phyloP scores from a whole-genome alignment of 2,797 vertebrate species.

The Salmo trutta region DNA sequence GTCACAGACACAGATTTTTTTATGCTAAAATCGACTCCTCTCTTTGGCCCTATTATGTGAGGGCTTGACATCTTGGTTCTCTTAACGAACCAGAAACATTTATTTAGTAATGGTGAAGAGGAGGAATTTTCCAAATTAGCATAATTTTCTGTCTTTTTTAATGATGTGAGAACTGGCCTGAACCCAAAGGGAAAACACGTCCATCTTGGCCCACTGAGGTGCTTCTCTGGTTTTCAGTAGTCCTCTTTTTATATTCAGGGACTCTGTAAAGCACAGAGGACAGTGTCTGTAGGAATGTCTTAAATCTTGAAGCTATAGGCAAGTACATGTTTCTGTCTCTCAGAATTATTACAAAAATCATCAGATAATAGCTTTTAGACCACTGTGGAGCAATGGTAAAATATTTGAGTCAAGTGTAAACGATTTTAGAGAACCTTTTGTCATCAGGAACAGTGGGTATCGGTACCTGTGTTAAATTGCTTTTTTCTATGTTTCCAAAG shows the following conservation, averaged over 20 bases:
- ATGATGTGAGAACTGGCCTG: constrained; percentile 13
- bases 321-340: not conserved
- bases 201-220: constrained; percentile 12
- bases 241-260: not conserved
- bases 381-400: too few relatives aligned
- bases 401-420: too few relatives aligned
- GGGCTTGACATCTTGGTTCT: constrained; percentile 58
- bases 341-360: not conserved
- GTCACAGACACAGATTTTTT: constrained; percentile 45
- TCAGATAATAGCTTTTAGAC: too few relatives aligned
- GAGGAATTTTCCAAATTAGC: constrained; percentile 47
- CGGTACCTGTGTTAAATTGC: not conserved
- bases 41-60: constrained; percentile 44
- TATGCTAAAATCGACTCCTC: constrained; percentile 59
- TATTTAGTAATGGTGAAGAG: constrained; percentile 50
- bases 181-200: constrained; percentile 7
- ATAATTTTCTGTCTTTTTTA: constrained; percentile 30
- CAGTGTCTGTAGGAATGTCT: too few relatives aligned
- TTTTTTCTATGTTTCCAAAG: not conserved
- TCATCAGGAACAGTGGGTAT: not conserved
- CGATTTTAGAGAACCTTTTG: not conserved
- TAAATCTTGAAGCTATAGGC: not conserved
- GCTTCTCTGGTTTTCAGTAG: constrained; percentile 5
- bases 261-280: not conserved
- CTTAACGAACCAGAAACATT: constrained; percentile 62